These are phyloP conservation scores for Drosophila persimilis DNA, from an alignment of 1,140 invertebrate species.

Conservation along the genomic window DNA sequence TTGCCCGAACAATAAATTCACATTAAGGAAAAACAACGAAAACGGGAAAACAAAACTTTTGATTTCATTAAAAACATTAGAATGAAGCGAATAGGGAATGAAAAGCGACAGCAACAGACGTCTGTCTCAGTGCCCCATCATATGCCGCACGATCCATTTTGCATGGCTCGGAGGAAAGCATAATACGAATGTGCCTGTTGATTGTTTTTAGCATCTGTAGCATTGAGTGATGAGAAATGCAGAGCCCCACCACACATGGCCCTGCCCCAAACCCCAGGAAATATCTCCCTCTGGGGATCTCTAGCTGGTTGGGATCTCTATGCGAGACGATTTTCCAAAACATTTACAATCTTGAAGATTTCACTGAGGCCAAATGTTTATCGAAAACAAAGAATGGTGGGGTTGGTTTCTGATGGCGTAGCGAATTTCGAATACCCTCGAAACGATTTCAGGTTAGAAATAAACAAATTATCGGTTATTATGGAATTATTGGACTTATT, in stretches of 20 bases:
- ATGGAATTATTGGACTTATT: not conserved
- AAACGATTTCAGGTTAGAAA: not conserved
- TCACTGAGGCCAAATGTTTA: conserved; percentile 46
- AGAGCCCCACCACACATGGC: conserved; percentile 58
- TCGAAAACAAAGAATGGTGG: conserved; percentile 23
- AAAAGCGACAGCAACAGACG: conserved; percentile 50
- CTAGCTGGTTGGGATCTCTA: conserved; percentile 39
- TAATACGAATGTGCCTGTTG: conserved; percentile 61
- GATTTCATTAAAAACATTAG: conserved; percentile 79
- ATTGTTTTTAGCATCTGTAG: conserved; percentile 74
- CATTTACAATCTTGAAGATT: conserved; percentile 59
- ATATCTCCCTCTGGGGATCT: conserved; percentile 21
- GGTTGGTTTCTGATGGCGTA: not conserved
- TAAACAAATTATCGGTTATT: not conserved
- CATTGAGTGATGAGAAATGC: conserved; percentile 70
- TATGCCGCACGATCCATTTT: conserved; percentile 50
- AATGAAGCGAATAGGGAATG: conserved; percentile 46
- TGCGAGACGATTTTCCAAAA: conserved; percentile 57
- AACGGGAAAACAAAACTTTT: conserved; percentile 24
- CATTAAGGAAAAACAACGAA: conserved; percentile 31
- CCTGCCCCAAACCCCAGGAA: conserved; percentile 17
- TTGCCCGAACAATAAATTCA: conserved; percentile 72
- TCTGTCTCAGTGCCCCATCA: conserved; percentile 4
- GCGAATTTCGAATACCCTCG: not conserved
- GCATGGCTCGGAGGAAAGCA: conserved; percentile 50